A percentile compares a stretch with the other conserved stretches of the same genome.
Evolutionary conservation across 1,140 invertebrate genomes (phyloP).

Genomic region (Atta cephalotes): DNA sequence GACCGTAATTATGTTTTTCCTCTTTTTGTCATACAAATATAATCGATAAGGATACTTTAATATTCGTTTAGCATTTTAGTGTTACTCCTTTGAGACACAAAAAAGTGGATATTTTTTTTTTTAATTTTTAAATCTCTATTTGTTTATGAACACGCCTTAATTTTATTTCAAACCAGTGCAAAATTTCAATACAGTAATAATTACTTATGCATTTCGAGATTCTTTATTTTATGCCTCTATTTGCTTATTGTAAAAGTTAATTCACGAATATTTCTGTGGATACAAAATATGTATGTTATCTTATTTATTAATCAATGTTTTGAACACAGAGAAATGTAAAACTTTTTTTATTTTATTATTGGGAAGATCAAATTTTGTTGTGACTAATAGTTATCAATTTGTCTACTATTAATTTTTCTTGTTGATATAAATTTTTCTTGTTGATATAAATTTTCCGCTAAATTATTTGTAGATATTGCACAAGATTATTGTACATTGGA

Average conservation of each 20-base stretch:
- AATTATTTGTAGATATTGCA: not conserved
- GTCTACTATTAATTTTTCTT: not conserved
- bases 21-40: not conserved
- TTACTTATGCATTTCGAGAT: not conserved
- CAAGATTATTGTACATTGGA: not conserved
- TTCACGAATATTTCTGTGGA: not conserved
- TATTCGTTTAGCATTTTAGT: not conserved
- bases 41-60: not conserved
- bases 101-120: not conserved
- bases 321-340: not conserved
- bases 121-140: no score
- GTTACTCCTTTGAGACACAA: not conserved
- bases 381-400: not conserved
- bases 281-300: not conserved
- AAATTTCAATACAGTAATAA: not conserved
- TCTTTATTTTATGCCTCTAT: not conserved
- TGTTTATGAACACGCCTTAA: not conserved
- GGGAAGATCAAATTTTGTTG: not conserved
- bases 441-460: no score
- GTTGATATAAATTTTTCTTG: no score
- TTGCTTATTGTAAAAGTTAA: not conserved
- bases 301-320: not conserved
- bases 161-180: not conserved
- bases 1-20: constrained; percentile 87
- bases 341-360: not conserved